These are phyloP conservation scores for Amiota mariae DNA, from an alignment of 2,888 invertebrate species.

Conservation along the genomic window DNA sequence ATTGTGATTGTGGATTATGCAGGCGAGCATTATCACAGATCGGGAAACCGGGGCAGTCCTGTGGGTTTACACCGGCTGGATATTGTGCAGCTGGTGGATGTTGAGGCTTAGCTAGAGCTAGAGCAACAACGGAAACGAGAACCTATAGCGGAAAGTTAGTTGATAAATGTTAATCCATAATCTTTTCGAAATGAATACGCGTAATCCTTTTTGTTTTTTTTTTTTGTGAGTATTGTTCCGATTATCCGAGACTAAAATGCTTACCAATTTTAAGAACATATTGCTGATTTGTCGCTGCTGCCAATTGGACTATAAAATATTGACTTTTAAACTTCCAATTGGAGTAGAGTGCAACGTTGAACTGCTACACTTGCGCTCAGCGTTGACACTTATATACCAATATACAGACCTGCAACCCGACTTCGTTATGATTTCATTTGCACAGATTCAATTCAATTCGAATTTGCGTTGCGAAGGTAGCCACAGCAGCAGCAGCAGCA, in stretches of 20 bases:
- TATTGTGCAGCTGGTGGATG: slow-evolving; percentile 73
- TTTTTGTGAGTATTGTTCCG: not conserved
- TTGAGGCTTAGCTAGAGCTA: slow-evolving; percentile 71
- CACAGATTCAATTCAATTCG: slow-evolving; percentile 51
- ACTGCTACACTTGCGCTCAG: slow-evolving; percentile 67
- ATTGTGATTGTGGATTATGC: slow-evolving; percentile 70
- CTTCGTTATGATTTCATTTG: slow-evolving; percentile 59
- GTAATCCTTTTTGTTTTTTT: slow-evolving; percentile 6
- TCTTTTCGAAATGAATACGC: not conserved
- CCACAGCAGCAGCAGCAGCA: not conserved
- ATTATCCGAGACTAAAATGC: slow-evolving; percentile 43
- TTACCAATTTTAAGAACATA: slow-evolving; percentile 74
- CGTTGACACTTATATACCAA: slow-evolving; percentile 71
- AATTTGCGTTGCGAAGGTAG: slow-evolving; percentile 46
- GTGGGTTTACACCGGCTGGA: slow-evolving; percentile 75
- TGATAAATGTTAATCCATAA: not conserved
- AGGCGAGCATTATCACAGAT: slow-evolving; percentile 75
- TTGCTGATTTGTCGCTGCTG: slow-evolving; percentile 46
- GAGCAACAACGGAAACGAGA: slow-evolving; percentile 66
- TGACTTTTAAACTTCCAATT: slow-evolving; percentile 74
- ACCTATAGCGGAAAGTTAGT: slow-evolving; percentile 51
- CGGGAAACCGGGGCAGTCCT: slow-evolving; percentile 75
- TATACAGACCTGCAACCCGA: slow-evolving; percentile 26
- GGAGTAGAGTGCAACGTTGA: slow-evolving; percentile 69
- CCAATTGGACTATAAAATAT: slow-evolving; percentile 73